phyloP scores from a whole-genome alignment of 2,113 vertebrate genomes.

The Tricholaema leucomelas region DNA sequence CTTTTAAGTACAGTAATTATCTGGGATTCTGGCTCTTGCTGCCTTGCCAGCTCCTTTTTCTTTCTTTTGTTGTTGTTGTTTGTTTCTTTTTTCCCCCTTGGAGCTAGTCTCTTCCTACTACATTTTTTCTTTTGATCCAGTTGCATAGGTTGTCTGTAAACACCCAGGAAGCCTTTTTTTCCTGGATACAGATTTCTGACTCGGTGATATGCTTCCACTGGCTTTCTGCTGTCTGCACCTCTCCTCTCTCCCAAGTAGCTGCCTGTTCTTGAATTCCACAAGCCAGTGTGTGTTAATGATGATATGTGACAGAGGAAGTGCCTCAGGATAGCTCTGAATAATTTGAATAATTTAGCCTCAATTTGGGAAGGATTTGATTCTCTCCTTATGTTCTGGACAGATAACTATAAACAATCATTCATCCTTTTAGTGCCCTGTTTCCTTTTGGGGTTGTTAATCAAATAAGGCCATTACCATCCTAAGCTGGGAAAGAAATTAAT shows the following conservation, averaged over 20 bases:
- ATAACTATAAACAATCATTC: neutral
- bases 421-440: neutral
- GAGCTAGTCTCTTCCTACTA: neutral
- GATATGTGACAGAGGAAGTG: neutral
- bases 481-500: neutral
- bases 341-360: neutral
- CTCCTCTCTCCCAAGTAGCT: neutral
- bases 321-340: conserved; percentile 1
- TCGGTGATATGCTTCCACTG: neutral
- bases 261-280: neutral
- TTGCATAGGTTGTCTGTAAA: neutral
- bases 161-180: neutral
- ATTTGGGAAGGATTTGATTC: neutral
- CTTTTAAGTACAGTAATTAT: neutral
- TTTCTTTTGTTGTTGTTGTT: neutral
- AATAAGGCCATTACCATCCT: neutral
- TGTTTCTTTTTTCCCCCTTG: no score
- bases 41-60: neutral
- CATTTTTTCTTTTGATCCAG: neutral
- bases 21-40: neutral
- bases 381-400: neutral
- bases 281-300: neutral
- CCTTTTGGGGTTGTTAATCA: neutral
- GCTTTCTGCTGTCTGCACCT: neutral
- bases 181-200: neutral